Evolutionary conservation across 2,113 vertebrate genomes (phyloP).

Genomic region (Centropristis striata): DNA sequence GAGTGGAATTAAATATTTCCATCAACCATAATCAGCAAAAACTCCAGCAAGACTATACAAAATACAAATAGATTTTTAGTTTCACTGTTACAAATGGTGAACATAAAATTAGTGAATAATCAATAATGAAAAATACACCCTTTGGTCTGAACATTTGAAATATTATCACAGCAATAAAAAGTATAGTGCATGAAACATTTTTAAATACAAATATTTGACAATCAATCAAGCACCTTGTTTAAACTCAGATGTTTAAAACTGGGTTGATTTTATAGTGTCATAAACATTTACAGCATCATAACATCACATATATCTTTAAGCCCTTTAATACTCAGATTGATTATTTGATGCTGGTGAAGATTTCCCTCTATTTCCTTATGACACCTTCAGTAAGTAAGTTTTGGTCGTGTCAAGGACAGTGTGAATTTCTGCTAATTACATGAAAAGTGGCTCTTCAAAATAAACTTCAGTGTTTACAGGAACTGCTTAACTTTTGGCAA

Average conservation of each 20-base stretch:
- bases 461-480: no score
- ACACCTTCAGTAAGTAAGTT: background rate
- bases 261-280: background rate
- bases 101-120: background rate
- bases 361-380: background rate
- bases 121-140: background rate
- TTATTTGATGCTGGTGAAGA: background rate
- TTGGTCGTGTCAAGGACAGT: no score
- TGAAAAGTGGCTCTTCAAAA: no score
- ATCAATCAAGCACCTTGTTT: no score
- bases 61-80: slow-evolving; percentile 7
- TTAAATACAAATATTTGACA: background rate
- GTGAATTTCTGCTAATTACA: no score
- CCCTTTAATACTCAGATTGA: background rate
- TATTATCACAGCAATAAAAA: background rate
- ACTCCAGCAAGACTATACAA: background rate
- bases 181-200: background rate
- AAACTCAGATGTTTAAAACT: background rate
- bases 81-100: no score
- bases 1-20: background rate
- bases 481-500: no score
- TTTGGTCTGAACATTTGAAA: background rate
- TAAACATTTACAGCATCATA: background rate
- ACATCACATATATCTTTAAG: background rate
- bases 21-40: background rate